Conservation (phyloP, 2,888 invertebrate genomes). For the Trissonchulus latispiculum region DNA sequence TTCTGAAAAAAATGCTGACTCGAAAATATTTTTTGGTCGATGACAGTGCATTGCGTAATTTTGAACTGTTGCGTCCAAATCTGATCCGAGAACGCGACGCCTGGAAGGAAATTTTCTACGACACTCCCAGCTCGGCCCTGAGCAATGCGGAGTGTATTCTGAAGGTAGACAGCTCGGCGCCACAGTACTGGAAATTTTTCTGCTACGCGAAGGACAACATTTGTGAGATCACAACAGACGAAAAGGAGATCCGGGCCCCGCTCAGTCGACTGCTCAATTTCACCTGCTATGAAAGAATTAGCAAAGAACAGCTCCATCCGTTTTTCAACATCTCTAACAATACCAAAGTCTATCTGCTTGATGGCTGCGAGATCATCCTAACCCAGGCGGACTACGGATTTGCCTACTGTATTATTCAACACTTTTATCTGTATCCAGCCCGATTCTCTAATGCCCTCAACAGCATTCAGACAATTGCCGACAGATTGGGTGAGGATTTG, state of each 20-base stretch:
- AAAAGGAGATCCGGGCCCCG: slow-evolving; percentile 21
- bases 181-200: slow-evolving; percentile 24
- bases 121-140: slow-evolving; percentile 12
- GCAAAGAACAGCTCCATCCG: slow-evolving; percentile 8
- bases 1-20: no score
- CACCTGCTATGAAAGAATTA: slow-evolving; percentile 9
- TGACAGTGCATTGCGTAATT: neutral
- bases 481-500: slow-evolving; percentile 18
- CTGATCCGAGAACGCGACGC: no score
- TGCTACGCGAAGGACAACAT: slow-evolving; percentile 24
- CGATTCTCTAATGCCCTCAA: neutral
- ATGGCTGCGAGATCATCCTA: neutral
- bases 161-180: slow-evolving; percentile 13
- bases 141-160: slow-evolving; percentile 23
- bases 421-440: neutral
- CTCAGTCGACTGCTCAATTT: slow-evolving; percentile 20
- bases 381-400: slow-evolving; percentile 16
- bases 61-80: no score
- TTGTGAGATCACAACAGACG: slow-evolving; percentile 24
- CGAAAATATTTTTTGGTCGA: neutral
- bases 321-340: slow-evolving; percentile 13
- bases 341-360: slow-evolving; percentile 3
- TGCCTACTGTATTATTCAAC: slow-evolving; percentile 10
- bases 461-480: slow-evolving; percentile 10
- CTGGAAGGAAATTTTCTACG: slow-evolving; percentile 22